These are phyloP conservation scores for Gortyna flavago DNA, from an alignment of 2,888 invertebrate species.

Conservation along the genomic window DNA sequence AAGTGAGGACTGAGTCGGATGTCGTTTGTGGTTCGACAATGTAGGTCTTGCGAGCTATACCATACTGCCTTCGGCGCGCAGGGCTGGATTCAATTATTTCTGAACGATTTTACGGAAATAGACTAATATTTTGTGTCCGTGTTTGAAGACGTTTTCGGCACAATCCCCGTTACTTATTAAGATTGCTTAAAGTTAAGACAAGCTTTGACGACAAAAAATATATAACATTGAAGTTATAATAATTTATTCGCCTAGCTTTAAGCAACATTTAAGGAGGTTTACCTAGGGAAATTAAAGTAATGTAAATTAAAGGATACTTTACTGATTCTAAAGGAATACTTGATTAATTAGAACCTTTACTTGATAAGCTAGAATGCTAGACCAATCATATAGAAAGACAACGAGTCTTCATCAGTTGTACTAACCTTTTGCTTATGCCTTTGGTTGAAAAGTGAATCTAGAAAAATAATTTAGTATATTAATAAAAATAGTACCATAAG, in stretches of 20 bases:
- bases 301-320: no score
- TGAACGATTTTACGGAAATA: neutral
- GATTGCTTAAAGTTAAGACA: neutral
- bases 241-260: neutral
- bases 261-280: neutral
- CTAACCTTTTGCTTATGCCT: neutral
- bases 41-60: constrained; percentile 82
- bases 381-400: neutral
- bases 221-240: neutral
- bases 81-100: constrained; percentile 73
- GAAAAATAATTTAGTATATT: neutral
- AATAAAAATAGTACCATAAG: neutral
- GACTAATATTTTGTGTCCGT: neutral
- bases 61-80: constrained; percentile 81
- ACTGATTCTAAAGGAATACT: neutral
- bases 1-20: constrained; percentile 79
- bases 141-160: neutral
- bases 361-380: neutral
- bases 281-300: neutral
- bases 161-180: neutral
- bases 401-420: neutral
- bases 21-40: constrained; percentile 81
- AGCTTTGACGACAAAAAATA: neutral
- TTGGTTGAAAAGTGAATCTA: neutral
- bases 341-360: neutral